Conservation (phyloP, 1,140 invertebrate genomes). For the Neelides sp. region DNA sequence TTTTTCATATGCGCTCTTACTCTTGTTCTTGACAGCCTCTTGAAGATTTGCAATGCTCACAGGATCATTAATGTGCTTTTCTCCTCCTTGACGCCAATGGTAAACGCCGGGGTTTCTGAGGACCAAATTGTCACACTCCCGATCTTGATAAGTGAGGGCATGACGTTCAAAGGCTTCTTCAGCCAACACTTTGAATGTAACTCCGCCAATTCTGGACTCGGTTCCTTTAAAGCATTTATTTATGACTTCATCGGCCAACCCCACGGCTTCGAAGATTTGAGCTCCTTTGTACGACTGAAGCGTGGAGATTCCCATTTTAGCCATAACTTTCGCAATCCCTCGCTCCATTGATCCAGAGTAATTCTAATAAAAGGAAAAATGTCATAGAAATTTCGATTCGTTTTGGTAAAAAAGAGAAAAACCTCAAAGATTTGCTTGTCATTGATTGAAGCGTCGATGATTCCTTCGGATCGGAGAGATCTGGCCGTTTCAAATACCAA, state of each 20-base stretch:
- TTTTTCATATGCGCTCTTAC: conserved; percentile 66
- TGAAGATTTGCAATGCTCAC: conserved; percentile 82
- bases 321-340: conserved; percentile 86
- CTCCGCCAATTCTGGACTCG: conserved; percentile 85
- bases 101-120: conserved; percentile 84
- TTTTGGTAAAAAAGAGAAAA: conserved; percentile 31
- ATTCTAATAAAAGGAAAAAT: conserved; percentile 39
- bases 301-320: conserved; percentile 99
- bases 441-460: conserved; percentile 58
- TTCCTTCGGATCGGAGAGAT: conserved; percentile 63
- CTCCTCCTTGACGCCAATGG: conserved; percentile 54
- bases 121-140: conserved; percentile 57
- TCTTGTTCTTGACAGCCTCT: conserved; percentile 75
- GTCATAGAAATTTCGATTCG: background rate
- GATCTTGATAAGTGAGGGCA: conserved; percentile 57
- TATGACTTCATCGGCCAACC: conserved; percentile 79
- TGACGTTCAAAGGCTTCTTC: conserved; percentile 77
- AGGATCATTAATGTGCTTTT: conserved; percentile 97
- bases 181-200: conserved; percentile 76
- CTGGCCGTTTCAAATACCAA: conserved; percentile 85
- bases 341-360: conserved; percentile 60
- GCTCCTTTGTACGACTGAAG: conserved; percentile 98
- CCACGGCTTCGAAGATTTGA: conserved; percentile 98
- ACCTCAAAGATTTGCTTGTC: conserved; percentile 76
- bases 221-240: conserved; percentile 93